Evolutionary conservation across 2,113 vertebrate species (phyloP).

Genomic region (Deroptyus accipitrinus): DNA sequence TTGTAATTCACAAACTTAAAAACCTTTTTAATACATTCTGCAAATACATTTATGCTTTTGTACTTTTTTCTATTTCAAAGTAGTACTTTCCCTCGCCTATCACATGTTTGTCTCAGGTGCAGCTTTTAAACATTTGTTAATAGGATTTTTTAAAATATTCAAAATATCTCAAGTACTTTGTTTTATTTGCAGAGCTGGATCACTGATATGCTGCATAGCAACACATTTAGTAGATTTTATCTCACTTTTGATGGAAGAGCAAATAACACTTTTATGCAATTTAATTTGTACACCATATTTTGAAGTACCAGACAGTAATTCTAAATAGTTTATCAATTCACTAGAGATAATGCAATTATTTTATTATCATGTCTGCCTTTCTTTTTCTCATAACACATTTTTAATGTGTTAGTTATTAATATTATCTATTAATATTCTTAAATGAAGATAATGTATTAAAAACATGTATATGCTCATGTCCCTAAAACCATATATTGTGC

Average conservation of each 20-base stretch:
- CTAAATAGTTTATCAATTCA: background rate
- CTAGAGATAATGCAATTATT: background rate
- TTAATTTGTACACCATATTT: background rate
- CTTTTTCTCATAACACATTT: background rate
- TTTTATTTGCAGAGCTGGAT: background rate
- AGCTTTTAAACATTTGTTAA: background rate
- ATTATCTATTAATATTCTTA: background rate
- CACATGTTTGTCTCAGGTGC: background rate
- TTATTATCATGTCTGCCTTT: background rate
- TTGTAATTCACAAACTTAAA: background rate
- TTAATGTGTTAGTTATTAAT: background rate
- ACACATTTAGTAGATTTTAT: background rate
- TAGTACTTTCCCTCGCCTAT: background rate
- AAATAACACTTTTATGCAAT: background rate
- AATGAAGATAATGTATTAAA: background rate
- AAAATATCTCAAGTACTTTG: background rate
- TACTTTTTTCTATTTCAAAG: background rate
- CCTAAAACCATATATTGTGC: background rate
- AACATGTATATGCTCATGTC: background rate
- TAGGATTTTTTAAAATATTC: background rate
- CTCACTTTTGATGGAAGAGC: background rate
- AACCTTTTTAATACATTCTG: background rate
- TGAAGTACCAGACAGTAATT: background rate
- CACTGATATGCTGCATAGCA: background rate
- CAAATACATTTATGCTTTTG: background rate